Evolutionary conservation across 1,140 invertebrate species (phyloP).

Genomic region (Drosophila pectinifera): DNA sequence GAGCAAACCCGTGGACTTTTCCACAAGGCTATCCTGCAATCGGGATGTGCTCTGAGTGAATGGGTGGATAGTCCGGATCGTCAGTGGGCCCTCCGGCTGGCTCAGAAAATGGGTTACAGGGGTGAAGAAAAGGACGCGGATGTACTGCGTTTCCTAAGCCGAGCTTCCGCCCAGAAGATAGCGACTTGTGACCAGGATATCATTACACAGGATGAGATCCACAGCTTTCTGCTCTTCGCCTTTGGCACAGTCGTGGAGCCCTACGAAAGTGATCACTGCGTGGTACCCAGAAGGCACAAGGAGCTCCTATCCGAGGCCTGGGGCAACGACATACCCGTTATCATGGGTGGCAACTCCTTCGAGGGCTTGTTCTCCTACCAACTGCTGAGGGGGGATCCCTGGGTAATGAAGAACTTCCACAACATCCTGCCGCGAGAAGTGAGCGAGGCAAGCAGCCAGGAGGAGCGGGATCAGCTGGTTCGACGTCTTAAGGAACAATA

Average conservation of each 20-base stretch:
- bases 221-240: conserved; percentile 47
- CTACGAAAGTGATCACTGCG: conserved; percentile 59
- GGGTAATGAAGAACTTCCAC: conserved; percentile 52
- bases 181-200: conserved; percentile 75
- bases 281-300: conserved; percentile 61
- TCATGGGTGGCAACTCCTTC: conserved; percentile 83
- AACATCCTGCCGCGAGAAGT: conserved; percentile 61
- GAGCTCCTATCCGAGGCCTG: conserved; percentile 57
- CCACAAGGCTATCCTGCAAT: conserved; percentile 86
- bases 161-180: conserved; percentile 85
- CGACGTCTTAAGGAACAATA: conserved; percentile 49
- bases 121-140: conserved; percentile 65
- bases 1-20: conserved; percentile 84
- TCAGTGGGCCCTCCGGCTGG: conserved; percentile 59
- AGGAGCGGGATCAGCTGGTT: conserved; percentile 50
- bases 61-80: conserved; percentile 75
- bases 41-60: conserved; percentile 85
- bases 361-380: conserved; percentile 72
- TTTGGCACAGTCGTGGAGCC: conserved; percentile 75
- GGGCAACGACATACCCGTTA: conserved; percentile 84
- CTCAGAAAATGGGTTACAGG: conserved; percentile 66
- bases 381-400: conserved; percentile 38
- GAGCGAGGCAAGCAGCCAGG: conserved; percentile 47
- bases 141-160: conserved; percentile 56
- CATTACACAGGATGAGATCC: conserved; percentile 53